Evolutionary conservation across 92 coral and sea anemone genomes (phyloP).

Genomic region (Plumapathes pennacea): DNA sequence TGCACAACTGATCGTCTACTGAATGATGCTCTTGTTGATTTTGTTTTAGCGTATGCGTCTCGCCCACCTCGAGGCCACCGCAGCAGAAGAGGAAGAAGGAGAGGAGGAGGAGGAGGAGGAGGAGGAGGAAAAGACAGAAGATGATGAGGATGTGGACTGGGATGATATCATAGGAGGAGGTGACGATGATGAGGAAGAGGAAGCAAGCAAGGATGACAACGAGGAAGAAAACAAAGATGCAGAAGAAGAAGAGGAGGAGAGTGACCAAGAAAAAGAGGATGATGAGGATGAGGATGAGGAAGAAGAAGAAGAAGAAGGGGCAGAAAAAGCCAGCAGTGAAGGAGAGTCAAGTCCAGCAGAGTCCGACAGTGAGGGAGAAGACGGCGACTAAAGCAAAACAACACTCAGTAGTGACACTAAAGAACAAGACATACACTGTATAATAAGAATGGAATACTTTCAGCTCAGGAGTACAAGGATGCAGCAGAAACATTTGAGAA

Average conservation of each 20-base stretch:
- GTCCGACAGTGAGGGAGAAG: conserved; percentile 73
- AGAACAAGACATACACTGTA: not conserved
- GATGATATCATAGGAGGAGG: conserved; percentile 50
- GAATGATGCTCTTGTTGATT: too few species aligned
- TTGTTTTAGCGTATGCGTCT: conserved; percentile 54
- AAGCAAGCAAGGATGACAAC: conserved; percentile 52
- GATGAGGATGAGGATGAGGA: conserved; percentile 44
- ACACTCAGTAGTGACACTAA: not conserved
- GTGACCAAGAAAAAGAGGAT: conserved; percentile 37
- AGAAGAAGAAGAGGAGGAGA: conserved; percentile 17
- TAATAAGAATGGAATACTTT: not conserved
- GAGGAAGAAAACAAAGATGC: conserved; percentile 45
- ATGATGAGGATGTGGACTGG: conserved; percentile 35
- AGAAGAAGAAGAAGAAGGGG: conserved; percentile 48
- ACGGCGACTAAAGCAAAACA: too few species aligned
- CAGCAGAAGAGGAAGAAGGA: conserved; percentile 83
- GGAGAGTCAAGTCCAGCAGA: conserved; percentile 64
- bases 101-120: conserved; percentile 50
- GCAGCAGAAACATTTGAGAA: too few species aligned
- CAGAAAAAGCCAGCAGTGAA: conserved; percentile 50
- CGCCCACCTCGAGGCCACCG: conserved; percentile 78
- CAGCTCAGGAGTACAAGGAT: not conserved
- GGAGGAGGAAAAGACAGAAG: conserved; percentile 51
- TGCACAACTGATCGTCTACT: too few species aligned
- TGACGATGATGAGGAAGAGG: conserved; percentile 44